Conservation (phyloP, 2,797 vertebrate genomes). For the Glossophaga mutica region DNA sequence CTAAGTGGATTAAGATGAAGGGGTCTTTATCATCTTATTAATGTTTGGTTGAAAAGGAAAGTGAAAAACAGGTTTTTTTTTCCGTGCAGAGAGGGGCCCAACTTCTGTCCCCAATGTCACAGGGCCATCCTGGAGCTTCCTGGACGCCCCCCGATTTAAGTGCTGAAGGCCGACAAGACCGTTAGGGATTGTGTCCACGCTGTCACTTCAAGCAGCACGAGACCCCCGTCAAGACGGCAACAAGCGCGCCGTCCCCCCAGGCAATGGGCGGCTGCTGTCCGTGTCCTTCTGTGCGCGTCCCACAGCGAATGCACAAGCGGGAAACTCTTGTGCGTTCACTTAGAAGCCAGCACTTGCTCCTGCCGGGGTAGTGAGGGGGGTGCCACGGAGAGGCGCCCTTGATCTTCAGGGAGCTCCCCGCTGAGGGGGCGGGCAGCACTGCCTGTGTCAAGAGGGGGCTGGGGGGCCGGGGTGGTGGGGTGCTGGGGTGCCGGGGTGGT, state of each 20-base stretch:
- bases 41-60: not conserved
- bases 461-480: accelerated
- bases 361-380: accelerated
- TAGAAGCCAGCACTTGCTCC: not conserved
- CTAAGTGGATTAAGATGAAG: too few relatives aligned
- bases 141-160: not conserved
- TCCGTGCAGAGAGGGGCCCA: not conserved
- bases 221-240: not conserved
- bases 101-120: not conserved
- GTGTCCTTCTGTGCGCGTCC: accelerated
- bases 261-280: accelerated
- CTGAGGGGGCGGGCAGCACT: accelerated
- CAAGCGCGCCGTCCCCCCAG: not conserved
- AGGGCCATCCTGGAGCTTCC: not conserved
- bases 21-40: not conserved
- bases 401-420: not conserved
- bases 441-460: not conserved
- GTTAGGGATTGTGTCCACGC: not conserved
- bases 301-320: accelerated
- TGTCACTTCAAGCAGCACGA: not conserved
- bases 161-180: not conserved
- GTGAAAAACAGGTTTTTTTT: not conserved
- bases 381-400: too few relatives aligned
- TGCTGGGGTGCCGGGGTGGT: too few relatives aligned
- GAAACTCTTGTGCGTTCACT: not conserved